Evolutionary conservation across 2,888 invertebrate species (phyloP).

Genomic region (Siphlonurus alternatus): DNA sequence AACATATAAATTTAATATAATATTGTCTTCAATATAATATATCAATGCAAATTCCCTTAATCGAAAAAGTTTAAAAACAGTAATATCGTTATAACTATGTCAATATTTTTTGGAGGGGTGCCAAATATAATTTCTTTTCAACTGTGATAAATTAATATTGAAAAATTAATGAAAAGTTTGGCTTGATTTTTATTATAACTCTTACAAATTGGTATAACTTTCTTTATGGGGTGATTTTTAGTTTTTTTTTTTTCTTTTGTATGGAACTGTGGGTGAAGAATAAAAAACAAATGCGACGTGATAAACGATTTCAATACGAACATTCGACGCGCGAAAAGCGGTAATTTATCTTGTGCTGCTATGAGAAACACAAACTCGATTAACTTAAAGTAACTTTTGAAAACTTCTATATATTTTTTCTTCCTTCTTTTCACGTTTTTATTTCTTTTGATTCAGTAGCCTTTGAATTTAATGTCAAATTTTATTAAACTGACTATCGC

Average conservation of each 20-base stretch:
- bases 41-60: neutral
- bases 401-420: neutral
- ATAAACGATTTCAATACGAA: neutral
- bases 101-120: neutral
- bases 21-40: neutral
- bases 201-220: neutral
- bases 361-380: neutral
- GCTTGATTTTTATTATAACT: neutral
- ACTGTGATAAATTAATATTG: neutral
- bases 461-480: no score
- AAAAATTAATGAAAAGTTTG: neutral
- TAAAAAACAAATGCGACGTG: neutral
- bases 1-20: no score
- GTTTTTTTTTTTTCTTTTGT: neutral
- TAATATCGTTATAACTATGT: neutral
- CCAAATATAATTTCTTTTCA: neutral
- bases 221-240: neutral
- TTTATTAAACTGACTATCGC: no score
- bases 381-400: neutral
- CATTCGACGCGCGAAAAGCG: neutral
- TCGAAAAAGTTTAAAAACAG: neutral
- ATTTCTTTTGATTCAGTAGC: no score
- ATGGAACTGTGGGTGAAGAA: neutral
- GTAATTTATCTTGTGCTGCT: neutral
- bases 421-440: neutral